Conservation (phyloP, 2,888 invertebrate species). For the Thereva unica region DNA sequence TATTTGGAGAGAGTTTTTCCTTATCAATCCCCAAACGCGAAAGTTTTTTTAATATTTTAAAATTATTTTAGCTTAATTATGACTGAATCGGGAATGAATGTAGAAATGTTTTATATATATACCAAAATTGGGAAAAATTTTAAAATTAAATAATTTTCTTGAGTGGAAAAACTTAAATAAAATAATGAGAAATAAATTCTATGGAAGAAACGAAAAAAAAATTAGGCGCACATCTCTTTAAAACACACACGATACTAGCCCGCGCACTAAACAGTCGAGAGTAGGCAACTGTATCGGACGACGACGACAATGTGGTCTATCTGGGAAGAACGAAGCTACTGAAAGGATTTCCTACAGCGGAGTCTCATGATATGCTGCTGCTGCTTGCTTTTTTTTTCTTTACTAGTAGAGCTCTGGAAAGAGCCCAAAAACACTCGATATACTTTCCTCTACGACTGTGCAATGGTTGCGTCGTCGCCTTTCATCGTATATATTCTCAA, state of each 20-base stretch:
- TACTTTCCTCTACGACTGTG: conserved; percentile 3
- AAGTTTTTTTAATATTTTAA: too few relatives aligned
- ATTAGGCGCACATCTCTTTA: conserved; percentile 22
- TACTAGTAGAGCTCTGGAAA: conserved; percentile 21
- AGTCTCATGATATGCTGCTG: too few relatives aligned
- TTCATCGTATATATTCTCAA: too few relatives aligned
- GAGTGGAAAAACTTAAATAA: conserved; percentile 17
- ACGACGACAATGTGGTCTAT: not conserved
- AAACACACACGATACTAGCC: conserved; percentile 2
- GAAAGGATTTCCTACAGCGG: not conserved
- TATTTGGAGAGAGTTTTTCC: too few relatives aligned
- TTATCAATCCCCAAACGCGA: too few relatives aligned
- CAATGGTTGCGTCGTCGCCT: too few relatives aligned
- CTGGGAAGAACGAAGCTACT: conserved; percentile 27
- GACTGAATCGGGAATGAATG: not conserved
- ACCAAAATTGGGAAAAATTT: not conserved
- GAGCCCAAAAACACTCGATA: conserved; percentile 24
- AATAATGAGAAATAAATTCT: conserved; percentile 15
- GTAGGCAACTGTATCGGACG: conserved; percentile 8
- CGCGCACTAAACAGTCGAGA: conserved; percentile 22
- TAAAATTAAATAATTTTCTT: not conserved
- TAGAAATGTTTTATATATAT: not conserved
- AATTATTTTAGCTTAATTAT: not conserved
- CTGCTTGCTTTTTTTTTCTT: too few relatives aligned
- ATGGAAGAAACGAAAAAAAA: conserved; percentile 1